Evolutionary conservation across 2,113 vertebrate species (phyloP), one percentile per base, ranked within the genome.

Genomic region (Indri indri): DNA sequence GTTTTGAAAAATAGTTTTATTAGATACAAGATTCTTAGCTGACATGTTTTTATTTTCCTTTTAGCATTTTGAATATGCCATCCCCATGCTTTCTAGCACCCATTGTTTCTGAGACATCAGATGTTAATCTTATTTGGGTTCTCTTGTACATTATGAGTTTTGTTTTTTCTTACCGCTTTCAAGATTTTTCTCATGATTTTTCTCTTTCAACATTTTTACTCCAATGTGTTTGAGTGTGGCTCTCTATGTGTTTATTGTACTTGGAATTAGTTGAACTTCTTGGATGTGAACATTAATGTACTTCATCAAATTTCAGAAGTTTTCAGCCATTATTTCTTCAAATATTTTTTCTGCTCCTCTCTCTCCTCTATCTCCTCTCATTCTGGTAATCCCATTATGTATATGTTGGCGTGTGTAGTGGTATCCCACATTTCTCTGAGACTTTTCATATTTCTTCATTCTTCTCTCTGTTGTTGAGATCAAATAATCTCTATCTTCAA

Each of bases 201-300:
- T 87, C n/a, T 85, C 59, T 54, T 87, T 90, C 37, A 76, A 10
- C 73, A 80, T 80, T 83, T 95, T 90, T 86, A 81, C 32, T 82
- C 42, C 81, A 12, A 14, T 71, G 52, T 82, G 25, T 93, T 59
- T 88, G 47, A 12, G 30, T 59, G 6, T 90, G 13, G 68, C 50
- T 73, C 20, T 50, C 65, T 74, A 42, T 85, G 37, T 83, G 40
- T 85, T 80, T 65, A 47, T 70, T 96, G 30, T 68, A 27, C 23
- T 74, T 94, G 79, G 17, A 86, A 40, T 63, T 90, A 88, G 47
- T 50, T 83, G 17, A 95, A 10, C 13, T 84, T 91, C 66, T 91
- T 34, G 8, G 16, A 88, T 80, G 17, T 83, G 22, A 42, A 91
- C 13, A 74, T 83, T 59, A 25, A 84, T 90, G 23, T 50, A 90